Evolutionary conservation across 1,140 invertebrate species (phyloP).

Genomic region (Paracyclopina nana): DNA sequence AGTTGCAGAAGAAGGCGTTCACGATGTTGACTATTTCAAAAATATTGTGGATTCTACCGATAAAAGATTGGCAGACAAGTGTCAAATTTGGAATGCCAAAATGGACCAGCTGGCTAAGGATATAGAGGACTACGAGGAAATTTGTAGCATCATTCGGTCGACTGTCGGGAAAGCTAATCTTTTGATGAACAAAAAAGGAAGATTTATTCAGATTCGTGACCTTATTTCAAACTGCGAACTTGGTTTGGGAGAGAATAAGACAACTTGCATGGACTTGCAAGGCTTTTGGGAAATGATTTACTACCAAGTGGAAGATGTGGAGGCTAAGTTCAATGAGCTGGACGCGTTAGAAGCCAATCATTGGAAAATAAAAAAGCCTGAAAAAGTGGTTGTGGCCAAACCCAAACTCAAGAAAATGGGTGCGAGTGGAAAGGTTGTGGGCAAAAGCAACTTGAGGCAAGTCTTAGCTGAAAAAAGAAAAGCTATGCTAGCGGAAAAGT

Average conservation of each 20-base stretch:
- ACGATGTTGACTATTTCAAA: not conserved
- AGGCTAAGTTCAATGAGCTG: not conserved
- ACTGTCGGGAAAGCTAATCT: slow-evolving; percentile 5
- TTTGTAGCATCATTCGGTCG: not conserved
- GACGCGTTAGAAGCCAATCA: not conserved
- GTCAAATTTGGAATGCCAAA: not conserved
- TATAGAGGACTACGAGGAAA: not conserved
- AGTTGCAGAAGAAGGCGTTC: too few species aligned
- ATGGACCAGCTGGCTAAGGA: not conserved
- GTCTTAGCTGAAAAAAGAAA: not conserved
- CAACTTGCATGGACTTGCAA: slow-evolving; percentile 26
- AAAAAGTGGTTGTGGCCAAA: not conserved
- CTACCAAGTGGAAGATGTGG: slow-evolving; percentile 24
- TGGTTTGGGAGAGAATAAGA: slow-evolving; percentile 26
- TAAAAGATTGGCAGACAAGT: not conserved
- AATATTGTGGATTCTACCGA: not conserved
- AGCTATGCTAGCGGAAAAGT: not conserved
- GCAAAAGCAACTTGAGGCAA: not conserved
- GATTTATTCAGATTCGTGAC: slow-evolving; percentile 27
- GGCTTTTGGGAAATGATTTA: slow-evolving; percentile 33
- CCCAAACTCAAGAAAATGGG: not conserved
- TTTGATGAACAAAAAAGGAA: slow-evolving; percentile 4
- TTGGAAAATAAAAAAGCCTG: too few species aligned
- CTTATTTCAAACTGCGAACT: slow-evolving; percentile 28
- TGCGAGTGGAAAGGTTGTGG: not conserved